These are phyloP conservation scores for Spilosoma lubricipeda DNA, from an alignment of 2,888 invertebrate genomes.

Conservation along the genomic window DNA sequence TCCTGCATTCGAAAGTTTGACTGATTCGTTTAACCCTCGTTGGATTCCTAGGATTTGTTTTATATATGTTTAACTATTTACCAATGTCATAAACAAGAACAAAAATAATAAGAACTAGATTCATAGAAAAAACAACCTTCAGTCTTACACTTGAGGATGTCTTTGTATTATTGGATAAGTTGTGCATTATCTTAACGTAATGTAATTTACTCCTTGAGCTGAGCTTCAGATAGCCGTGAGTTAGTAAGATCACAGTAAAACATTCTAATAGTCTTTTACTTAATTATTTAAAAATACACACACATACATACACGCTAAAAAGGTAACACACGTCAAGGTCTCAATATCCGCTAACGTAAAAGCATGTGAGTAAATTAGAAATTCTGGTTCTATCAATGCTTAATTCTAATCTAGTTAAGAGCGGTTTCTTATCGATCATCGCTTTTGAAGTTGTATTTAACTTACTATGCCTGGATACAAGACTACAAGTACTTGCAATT, in stretches of 20 bases:
- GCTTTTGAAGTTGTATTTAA: slow-evolving; percentile 35
- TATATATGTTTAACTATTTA: neutral
- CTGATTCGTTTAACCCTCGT: neutral
- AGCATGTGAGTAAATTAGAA: slow-evolving; percentile 33
- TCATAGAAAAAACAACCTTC: neutral
- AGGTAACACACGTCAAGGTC: slow-evolving; percentile 13
- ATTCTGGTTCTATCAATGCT: slow-evolving; percentile 28
- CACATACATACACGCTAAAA: neutral
- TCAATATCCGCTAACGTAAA: slow-evolving; percentile 11
- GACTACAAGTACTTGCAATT: slow-evolving; percentile 9
- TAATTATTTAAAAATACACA: slow-evolving; percentile 7
- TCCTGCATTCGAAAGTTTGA: neutral
- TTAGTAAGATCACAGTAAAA: neutral
- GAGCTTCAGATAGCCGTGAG: too few relatives aligned
- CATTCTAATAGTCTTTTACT: neutral
- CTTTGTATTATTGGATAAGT: neutral
- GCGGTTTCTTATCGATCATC: slow-evolving; percentile 30
- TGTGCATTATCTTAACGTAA: neutral
- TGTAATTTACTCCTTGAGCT: neutral
- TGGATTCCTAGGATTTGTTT: neutral
- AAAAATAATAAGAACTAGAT: neutral
- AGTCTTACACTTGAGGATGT: neutral
- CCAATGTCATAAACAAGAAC: neutral
- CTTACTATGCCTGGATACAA: slow-evolving; percentile 27
- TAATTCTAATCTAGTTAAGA: slow-evolving; percentile 32